Evolutionary conservation across 2,113 vertebrate species (phyloP).

Genomic region (Myotis davidii): DNA sequence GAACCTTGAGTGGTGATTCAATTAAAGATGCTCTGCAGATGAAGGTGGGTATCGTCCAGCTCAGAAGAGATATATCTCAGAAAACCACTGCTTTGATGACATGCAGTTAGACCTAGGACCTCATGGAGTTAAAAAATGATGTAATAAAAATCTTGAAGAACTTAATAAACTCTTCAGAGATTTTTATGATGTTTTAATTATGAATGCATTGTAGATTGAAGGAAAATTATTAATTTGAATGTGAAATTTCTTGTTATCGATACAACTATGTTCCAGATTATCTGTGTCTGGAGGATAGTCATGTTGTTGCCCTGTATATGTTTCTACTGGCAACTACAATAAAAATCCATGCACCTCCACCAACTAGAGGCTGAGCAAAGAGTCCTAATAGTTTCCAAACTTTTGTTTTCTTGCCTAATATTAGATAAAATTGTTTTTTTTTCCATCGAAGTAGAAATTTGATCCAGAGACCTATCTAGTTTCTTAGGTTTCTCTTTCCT

Average conservation of each 20-base stretch:
- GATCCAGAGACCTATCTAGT: not conserved
- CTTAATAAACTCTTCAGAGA: not conserved
- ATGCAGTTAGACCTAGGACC: not conserved
- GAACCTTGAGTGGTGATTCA: not conserved
- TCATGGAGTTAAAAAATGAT: not conserved
- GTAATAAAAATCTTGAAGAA: not conserved
- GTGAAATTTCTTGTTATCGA: not conserved
- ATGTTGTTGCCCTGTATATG: not conserved
- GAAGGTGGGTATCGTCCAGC: not conserved
- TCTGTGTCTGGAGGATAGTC: not conserved
- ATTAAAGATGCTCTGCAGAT: not conserved
- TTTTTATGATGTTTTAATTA: not conserved
- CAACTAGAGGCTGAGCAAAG: not conserved
- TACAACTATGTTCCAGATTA: not conserved
- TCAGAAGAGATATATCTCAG: not conserved
- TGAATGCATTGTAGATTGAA: not conserved
- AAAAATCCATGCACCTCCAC: conserved; percentile 1
- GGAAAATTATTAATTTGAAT: not conserved
- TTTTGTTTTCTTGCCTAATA: not conserved
- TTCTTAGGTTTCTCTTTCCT: not conserved
- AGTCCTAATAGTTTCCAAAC: not conserved
- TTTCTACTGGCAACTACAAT: not conserved
- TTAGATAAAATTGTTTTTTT: not conserved
- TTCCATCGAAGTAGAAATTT: not conserved
- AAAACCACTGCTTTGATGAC: not conserved